Evolutionary conservation across 2,797 vertebrate genomes (phyloP).

Genomic region (Manis crassicaudata): DNA sequence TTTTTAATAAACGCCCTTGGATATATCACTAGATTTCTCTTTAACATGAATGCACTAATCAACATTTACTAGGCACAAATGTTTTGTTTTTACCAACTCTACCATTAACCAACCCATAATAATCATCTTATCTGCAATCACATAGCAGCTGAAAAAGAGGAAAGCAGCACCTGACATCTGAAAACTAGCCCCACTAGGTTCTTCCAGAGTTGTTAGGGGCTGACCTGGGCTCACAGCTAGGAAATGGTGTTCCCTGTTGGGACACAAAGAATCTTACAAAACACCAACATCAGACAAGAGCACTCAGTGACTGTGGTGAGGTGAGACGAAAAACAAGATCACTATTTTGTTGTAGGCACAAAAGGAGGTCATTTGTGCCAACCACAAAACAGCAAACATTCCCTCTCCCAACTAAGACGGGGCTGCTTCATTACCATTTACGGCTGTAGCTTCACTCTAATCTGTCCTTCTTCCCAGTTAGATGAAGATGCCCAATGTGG

Average conservation of each 20-base stretch:
- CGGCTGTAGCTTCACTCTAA: not conserved
- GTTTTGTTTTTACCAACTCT: slow-evolving; percentile 11
- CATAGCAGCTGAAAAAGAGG: not conserved
- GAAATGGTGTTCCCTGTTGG: not conserved
- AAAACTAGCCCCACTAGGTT: not conserved
- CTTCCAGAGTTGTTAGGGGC: not conserved
- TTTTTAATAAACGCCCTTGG: not conserved
- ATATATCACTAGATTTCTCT: not conserved
- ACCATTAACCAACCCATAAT: not conserved
- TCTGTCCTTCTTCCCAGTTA: not conserved
- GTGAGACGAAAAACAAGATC: not conserved
- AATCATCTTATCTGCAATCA: slow-evolving; percentile 22
- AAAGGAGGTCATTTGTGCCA: not conserved
- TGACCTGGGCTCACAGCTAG: not conserved
- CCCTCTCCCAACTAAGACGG: not conserved
- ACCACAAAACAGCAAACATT: slow-evolving; percentile 23
- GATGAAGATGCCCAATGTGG: not conserved
- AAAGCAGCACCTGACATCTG: not conserved
- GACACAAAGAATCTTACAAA: slow-evolving; percentile 24
- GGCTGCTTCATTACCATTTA: not conserved
- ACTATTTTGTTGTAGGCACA: slow-evolving; percentile 22
- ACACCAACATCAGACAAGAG: not conserved
- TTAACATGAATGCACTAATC: not conserved
- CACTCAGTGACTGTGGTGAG: slow-evolving; percentile 13
- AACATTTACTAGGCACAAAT: slow-evolving; percentile 9